A percentile compares a stretch with the other conserved stretches of the same genome.
phyloP scores from a whole-genome alignment of 2,888 invertebrate species.

The Hesperia comma region DNA sequence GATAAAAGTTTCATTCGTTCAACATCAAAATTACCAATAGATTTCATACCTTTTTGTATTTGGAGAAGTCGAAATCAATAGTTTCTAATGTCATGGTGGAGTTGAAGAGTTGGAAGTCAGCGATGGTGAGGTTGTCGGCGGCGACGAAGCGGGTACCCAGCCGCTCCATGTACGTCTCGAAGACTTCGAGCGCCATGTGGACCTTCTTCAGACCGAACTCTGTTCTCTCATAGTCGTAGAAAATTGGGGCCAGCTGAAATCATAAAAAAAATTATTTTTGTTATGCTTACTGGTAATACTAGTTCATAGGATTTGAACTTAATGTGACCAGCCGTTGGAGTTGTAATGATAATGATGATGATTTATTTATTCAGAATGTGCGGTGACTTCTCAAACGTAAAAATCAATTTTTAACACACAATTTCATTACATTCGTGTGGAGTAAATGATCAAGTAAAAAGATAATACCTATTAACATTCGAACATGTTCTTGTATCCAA shows the following conservation, averaged over 20 bases:
- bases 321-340: too few relatives aligned
- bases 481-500: too few relatives aligned
- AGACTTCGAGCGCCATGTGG: constrained; percentile 85
- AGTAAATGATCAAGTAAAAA: too few relatives aligned
- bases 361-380: too few relatives aligned
- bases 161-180: constrained; percentile 87
- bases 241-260: constrained; percentile 89
- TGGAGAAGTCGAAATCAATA: constrained; percentile 85
- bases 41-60: constrained; percentile 82
- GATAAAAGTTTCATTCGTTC: too few relatives aligned
- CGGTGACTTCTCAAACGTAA: too few relatives aligned
- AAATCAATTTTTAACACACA: too few relatives aligned
- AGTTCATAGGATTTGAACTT: too few relatives aligned
- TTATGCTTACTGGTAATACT: background rate
- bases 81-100: constrained; percentile 90
- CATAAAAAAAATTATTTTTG: background rate
- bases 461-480: too few relatives aligned
- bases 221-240: constrained; percentile 89
- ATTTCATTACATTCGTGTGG: too few relatives aligned
- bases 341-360: too few relatives aligned
- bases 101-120: constrained; percentile 88
- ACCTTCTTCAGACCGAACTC: constrained; percentile 87
- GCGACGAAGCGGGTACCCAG: constrained; percentile 86
- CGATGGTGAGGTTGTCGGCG: constrained; percentile 88
- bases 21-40: background rate